Evolutionary conservation across 2,888 invertebrate genomes (phyloP).

Genomic region (Dorcus parallelipipedus): DNA sequence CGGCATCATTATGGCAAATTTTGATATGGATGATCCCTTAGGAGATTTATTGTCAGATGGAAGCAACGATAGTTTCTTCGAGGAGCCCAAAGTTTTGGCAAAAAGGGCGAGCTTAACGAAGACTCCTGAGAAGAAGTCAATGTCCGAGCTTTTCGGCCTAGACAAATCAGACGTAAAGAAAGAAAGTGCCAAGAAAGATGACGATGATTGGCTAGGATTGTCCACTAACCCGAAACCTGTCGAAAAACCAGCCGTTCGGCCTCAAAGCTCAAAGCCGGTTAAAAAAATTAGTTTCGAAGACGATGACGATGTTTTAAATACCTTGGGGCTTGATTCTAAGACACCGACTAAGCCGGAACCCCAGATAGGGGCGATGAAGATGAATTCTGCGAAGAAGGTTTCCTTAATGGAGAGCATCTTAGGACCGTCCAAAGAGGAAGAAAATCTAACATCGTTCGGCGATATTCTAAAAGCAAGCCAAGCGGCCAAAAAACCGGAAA

Average conservation of each 20-base stretch:
- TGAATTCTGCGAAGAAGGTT: conserved; percentile 28
- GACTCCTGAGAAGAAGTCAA: conserved; percentile 40
- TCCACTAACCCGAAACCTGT: conserved; percentile 24
- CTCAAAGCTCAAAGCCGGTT: conserved; percentile 10
- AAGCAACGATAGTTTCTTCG: conserved; percentile 71
- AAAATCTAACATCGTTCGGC: conserved; percentile 36
- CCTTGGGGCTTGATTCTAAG: conserved; percentile 31
- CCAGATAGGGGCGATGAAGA: conserved; percentile 14
- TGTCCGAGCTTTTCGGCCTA: conserved; percentile 36
- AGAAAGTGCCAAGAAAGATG: conserved; percentile 38
- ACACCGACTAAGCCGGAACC: conserved; percentile 18
- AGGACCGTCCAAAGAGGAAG: conserved; percentile 32
- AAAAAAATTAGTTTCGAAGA: conserved; percentile 40
- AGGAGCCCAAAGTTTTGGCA: conserved; percentile 51
- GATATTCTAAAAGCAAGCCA: conserved; percentile 41
- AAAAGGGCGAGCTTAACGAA: conserved; percentile 35
- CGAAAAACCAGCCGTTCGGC: conserved; percentile 9
- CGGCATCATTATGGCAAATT: conserved; percentile 12
- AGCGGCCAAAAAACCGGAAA: conserved; percentile 19
- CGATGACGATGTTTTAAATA: conserved; percentile 39
- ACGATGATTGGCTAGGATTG: conserved; percentile 36
- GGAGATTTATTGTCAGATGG: conserved; percentile 66
- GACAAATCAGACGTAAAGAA: conserved; percentile 21
- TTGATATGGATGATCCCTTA: conserved; percentile 56
- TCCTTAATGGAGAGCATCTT: conserved; percentile 42